Base-by-base conservation (phyloP, 2,888 invertebrate species). In the Drosophila pseudotakahashii region DNA sequence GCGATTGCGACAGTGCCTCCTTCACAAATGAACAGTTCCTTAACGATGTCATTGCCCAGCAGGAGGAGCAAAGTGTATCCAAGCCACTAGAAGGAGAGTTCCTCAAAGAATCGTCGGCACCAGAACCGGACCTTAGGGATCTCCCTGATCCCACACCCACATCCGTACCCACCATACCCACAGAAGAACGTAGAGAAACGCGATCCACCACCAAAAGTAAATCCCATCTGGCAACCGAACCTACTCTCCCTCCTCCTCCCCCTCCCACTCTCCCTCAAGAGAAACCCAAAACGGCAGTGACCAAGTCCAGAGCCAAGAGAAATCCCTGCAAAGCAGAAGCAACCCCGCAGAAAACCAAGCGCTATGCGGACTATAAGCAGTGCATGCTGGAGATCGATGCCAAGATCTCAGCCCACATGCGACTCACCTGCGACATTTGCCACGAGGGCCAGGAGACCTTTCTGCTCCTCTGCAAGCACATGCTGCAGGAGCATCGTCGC, bases 351-450 rank as follows among this genome's bases (percentile, higher is more conserved):
- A 59, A 47, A 42, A 70, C 19, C 50, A 77, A 76, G 42, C 74
- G 78, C 2, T 78, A 82, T 34, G 71, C 58, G 9, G 74, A 75
- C 60, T 76, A 76, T 14, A 73, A 81, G 52, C 69, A 79, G 32
- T 76, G 83, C 30, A 78, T 78, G 79, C 80, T 79, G 51, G 90
- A 90, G 64, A 89, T 89, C 23, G 91, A 92, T 64, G 73, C 79
- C 14, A 88, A 91, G 70, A 92, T 91, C 34, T 79, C 90, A 0
- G 81, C 87, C 19, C 88, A 91, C 48, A 91, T 91, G 90, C 85
- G 89, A 1, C 79, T 92, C 23, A 88, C 78, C 32, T 92, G 92
- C 70, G 91, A 90, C 48, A 39, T 91, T 6, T 92, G 92, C 53
- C 78, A 81, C 32, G 54, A 69, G 11, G 87, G 81, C 2, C 75